These are phyloP conservation scores for Atherinomorus stipes DNA, from an alignment of 2,113 vertebrate genomes.

Conservation along the genomic window DNA sequence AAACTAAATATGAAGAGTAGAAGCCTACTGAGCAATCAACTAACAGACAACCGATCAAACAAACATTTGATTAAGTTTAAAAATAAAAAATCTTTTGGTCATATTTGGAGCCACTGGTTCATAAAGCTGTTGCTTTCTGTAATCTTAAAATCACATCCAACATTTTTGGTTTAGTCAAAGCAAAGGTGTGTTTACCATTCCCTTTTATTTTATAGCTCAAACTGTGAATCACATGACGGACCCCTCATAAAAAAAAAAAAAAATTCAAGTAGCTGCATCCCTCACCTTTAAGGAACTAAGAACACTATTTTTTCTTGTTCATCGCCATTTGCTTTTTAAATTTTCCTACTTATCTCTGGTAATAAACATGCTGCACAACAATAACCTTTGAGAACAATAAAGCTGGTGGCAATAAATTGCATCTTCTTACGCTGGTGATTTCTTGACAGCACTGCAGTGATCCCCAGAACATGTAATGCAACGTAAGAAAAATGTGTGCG, in stretches of 20 bases:
- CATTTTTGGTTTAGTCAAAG: neutral
- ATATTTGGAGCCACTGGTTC: neutral
- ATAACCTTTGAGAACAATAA: neutral
- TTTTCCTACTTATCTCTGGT: neutral
- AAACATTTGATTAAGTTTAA: neutral
- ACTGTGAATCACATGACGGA: neutral
- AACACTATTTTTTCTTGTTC: neutral
- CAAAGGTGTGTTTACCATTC: neutral
- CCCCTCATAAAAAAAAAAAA: neutral
- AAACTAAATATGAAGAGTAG: neutral
- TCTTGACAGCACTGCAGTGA: conserved; percentile 15
- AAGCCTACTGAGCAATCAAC: neutral
- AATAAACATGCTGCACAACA: neutral
- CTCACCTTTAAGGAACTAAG: neutral
- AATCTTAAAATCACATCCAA: neutral
- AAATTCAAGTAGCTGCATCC: neutral
- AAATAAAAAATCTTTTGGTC: too few relatives aligned
- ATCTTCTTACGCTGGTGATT: neutral
- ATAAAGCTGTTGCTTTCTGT: neutral
- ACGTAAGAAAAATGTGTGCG: conserved; percentile 13
- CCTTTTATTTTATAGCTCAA: neutral
- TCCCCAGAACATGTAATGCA: conserved; percentile 3
- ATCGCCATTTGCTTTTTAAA: neutral
- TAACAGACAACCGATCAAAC: neutral
- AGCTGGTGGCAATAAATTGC: neutral